A percentile compares a stretch with the other conserved stretches of the same genome.
These are phyloP conservation scores for Melanotaenia duboulayi DNA, from an alignment of 2,113 vertebrate species.

Conservation along the genomic window DNA sequence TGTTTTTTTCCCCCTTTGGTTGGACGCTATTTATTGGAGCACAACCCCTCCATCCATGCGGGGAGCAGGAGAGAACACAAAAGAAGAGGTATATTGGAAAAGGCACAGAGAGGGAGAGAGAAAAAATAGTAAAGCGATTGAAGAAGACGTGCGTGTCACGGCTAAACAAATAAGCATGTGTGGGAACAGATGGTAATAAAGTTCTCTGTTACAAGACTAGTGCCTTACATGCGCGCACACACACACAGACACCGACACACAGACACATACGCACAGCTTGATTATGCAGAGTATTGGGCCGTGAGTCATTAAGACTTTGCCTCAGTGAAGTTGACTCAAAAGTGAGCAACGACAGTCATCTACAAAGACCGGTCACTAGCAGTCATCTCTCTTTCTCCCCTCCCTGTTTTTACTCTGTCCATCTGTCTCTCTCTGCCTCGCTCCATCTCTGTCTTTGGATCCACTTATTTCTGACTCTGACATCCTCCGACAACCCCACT, in stretches of 20 bases:
- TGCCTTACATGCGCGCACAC: slow-evolving; percentile 41
- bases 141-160: slow-evolving; percentile 73
- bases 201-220: slow-evolving; percentile 74
- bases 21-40: slow-evolving; percentile 45
- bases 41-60: slow-evolving; percentile 9
- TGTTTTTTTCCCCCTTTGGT: slow-evolving; percentile 17
- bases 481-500: slow-evolving; percentile 24
- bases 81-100: slow-evolving; percentile 60
- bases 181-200: slow-evolving; percentile 82
- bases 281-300: slow-evolving; percentile 65
- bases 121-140: slow-evolving; percentile 65
- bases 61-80: slow-evolving; percentile 28
- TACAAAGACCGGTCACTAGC: slow-evolving; percentile 64
- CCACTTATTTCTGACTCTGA: slow-evolving; percentile 47
- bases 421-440: slow-evolving; percentile 68
- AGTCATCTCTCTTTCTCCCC: slow-evolving; percentile 46
- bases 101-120: slow-evolving; percentile 43
- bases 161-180: slow-evolving; percentile 82
- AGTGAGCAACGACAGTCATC: slow-evolving; percentile 67
- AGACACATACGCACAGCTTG: slow-evolving; percentile 50
- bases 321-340: slow-evolving; percentile 68
- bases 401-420: slow-evolving; percentile 60
- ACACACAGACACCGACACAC: slow-evolving; percentile 17
- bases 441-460: slow-evolving; percentile 45
- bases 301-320: slow-evolving; percentile 74